Conservation (phyloP, 2,797 vertebrate genomes). For the Gastrophryne carolinensis region DNA sequence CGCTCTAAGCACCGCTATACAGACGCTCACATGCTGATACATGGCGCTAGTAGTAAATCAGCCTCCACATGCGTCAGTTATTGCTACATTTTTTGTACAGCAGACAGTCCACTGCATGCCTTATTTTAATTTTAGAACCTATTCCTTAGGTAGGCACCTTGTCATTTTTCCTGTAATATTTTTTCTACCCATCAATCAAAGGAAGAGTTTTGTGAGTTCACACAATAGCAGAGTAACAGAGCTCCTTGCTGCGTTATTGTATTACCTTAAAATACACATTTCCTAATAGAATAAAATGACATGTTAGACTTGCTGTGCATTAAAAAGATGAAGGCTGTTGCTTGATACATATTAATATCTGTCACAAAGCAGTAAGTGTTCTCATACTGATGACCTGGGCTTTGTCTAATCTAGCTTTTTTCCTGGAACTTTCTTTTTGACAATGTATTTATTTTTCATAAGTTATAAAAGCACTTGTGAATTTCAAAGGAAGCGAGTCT, state of each 20-base stretch:
- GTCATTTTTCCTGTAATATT: conserved; percentile 9
- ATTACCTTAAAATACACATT: conserved; percentile 48
- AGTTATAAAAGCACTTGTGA: no score
- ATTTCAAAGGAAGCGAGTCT: no score
- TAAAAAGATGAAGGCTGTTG: conserved; percentile 27
- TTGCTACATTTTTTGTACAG: not conserved
- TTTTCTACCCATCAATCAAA: conserved; percentile 29
- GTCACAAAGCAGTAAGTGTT: conserved; percentile 17
- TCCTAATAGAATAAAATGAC: conserved; percentile 37
- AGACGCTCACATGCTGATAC: no score
- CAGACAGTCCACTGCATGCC: not conserved
- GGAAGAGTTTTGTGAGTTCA: conserved; percentile 29
- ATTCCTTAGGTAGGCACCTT: conserved; percentile 4
- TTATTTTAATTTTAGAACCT: not conserved
- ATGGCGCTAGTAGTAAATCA: no score
- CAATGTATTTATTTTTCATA: not conserved
- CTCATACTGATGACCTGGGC: not conserved
- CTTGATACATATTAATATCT: conserved; percentile 45
- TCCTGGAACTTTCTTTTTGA: not conserved
- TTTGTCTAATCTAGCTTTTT: not conserved
- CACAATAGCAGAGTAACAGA: conserved; percentile 26
- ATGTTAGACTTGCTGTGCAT: conserved; percentile 28
- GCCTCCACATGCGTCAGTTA: conserved; percentile 8
- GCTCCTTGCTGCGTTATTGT: conserved; percentile 45
- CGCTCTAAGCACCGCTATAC: no score